A percentile compares a stretch with the other conserved stretches of the same genome.
phyloP scores from a whole-genome alignment of 2,888 invertebrate genomes.

The Caenorhabditis wallacei region DNA sequence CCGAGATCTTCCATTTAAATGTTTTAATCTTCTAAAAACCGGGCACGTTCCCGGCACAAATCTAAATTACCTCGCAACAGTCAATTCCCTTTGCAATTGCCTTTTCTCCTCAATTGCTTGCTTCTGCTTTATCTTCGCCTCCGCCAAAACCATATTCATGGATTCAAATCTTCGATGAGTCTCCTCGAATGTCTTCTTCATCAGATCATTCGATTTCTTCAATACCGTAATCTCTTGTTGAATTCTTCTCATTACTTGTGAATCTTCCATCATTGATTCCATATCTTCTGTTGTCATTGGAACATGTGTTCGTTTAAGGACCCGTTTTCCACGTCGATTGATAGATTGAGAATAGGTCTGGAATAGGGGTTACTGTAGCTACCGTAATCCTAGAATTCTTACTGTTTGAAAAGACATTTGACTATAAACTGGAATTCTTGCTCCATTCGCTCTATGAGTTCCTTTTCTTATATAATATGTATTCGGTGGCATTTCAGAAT shows the following conservation, averaged over 20 bases:
- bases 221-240: slow-evolving; percentile 40
- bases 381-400: neutral
- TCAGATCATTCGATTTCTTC: slow-evolving; percentile 47
- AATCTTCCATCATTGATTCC: slow-evolving; percentile 40
- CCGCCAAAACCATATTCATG: slow-evolving; percentile 23
- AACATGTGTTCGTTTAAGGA: slow-evolving; percentile 34
- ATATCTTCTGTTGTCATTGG: slow-evolving; percentile 15
- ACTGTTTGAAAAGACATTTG: slow-evolving; percentile 44
- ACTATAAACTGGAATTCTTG: slow-evolving; percentile 4
- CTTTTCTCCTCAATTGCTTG: slow-evolving; percentile 32
- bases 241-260: slow-evolving; percentile 36
- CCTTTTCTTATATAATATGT: slow-evolving; percentile 35
- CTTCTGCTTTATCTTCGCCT: slow-evolving; percentile 33
- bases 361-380: too few species aligned
- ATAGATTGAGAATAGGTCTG: slow-evolving; percentile 24
- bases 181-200: slow-evolving; percentile 56
- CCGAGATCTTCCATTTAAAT: too few species aligned
- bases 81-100: slow-evolving; percentile 12
- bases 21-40: too few species aligned
- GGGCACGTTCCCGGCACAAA: too few species aligned
- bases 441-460: neutral
- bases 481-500: neutral
- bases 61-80: slow-evolving; percentile 25
- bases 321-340: slow-evolving; percentile 17
- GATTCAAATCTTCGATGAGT: slow-evolving; percentile 21